Percentiles rank a stretch among this genome's conserved stretches.
These are phyloP conservation scores for Saxidomus purpurata DNA, from an alignment of 1,140 invertebrate species.

Conservation along the genomic window DNA sequence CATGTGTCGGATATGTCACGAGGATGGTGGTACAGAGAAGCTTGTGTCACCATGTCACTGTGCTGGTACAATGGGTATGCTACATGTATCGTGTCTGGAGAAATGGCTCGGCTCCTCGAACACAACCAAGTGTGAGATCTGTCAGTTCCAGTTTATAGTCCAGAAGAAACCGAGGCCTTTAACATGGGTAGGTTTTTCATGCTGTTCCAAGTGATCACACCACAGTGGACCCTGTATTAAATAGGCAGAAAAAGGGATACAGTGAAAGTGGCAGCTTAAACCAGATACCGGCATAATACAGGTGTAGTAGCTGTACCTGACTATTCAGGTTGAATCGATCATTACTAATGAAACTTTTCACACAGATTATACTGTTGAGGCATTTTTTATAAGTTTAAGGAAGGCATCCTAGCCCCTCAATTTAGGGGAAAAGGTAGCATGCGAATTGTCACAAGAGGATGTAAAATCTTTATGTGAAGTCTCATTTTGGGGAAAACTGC, in stretches of 20 bases:
- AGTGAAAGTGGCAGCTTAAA: neutral
- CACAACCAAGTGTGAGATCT: slow-evolving; percentile 89
- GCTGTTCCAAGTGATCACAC: neutral
- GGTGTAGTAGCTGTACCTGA: no score
- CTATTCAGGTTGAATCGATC: no score
- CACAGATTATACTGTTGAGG: no score
- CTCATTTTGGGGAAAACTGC: no score
- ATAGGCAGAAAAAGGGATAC: neutral
- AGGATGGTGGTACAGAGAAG: slow-evolving; percentile 87
- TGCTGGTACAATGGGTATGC: slow-evolving; percentile 89
- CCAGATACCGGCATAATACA: neutral
- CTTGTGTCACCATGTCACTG: slow-evolving; percentile 89
- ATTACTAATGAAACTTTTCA: no score
- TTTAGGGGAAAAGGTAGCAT: no score
- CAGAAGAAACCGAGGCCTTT: slow-evolving; percentile 82
- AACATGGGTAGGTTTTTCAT: slow-evolving; percentile 82
- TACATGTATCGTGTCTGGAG: slow-evolving; percentile 90
- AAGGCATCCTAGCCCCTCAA: no score
- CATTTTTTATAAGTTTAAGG: no score
- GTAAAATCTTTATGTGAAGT: no score
- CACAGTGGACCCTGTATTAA: neutral
- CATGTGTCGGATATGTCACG: slow-evolving; percentile 86
- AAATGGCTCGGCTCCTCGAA: slow-evolving; percentile 89
- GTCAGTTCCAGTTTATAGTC: slow-evolving; percentile 87
- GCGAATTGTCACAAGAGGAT: no score